Evolutionary conservation across 2,113 vertebrate species (phyloP), one percentile per base, ranked within the genome.

Genomic region (Tachysurus fulvidraco): DNA sequence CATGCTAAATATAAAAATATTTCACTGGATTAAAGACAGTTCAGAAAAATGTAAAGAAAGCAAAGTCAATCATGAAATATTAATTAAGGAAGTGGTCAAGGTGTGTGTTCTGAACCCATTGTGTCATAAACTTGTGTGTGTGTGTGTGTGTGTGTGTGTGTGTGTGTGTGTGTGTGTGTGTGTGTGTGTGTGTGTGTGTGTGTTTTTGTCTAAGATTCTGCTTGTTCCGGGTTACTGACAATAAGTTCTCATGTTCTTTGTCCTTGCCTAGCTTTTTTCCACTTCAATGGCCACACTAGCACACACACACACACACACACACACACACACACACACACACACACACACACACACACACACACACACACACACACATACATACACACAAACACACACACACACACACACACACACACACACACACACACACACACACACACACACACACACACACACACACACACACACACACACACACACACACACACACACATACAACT

Each of bases 161-260:
- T 50, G 44, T 77, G 46, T 77, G 4, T n/a, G 30, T 78, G 76
- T 92, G 36, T 52, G 73, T 52, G 41, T 73, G 69, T 73, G 16
- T 50, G 44, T 77, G 36, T 52, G 73, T 52, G 41, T 73, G 69
- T 73, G 16, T 50, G 44, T 77, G 46, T 77, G 4, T n/a, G 30
- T 78, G 76, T 92, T 90, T 93, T 94, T 94, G 93, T 94, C 8
- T 25, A 36, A 41, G 19, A 73, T 7, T 44, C 41, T 67, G 30
- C 25, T 78, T 81, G 54, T 86, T 80, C 69, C 41, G 74, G 59
- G 44, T 62, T 82, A 52, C 60, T 69, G 62, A 62, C 50, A 84
- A 30, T 71, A 30, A 84, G 74, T 78, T 83, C 73, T 80, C 52
- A 23, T 50, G n/a, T 87, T 88, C 76, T 84, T 87, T 77, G 69